Percentiles rank a stretch among this genome's conserved stretches.
Evolutionary conservation across 2,888 invertebrate species (phyloP).

Genomic region (Bedellia somnulentella): DNA sequence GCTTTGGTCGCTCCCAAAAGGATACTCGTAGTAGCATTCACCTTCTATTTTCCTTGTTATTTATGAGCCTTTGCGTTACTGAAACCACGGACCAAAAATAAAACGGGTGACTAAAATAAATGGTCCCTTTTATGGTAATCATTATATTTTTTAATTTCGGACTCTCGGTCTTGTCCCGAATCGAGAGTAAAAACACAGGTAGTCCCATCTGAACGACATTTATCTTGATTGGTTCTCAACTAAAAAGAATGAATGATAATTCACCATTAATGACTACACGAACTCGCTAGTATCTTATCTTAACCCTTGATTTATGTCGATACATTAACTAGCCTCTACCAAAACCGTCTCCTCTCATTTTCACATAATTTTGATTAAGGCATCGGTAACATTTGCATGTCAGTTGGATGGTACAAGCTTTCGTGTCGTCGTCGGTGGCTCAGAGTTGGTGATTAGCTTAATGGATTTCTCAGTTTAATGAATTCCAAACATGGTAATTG

Average conservation of each 20-base stretch:
- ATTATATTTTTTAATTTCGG: constrained; percentile 30
- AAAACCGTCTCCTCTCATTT: constrained; percentile 32
- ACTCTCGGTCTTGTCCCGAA: constrained; percentile 27
- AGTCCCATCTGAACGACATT: constrained; percentile 10
- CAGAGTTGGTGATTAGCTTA: constrained; percentile 45
- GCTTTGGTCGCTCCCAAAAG: constrained; percentile 58
- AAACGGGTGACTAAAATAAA: constrained; percentile 57
- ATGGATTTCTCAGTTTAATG: constrained; percentile 53
- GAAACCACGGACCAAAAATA: constrained; percentile 52
- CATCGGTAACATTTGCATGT: constrained; percentile 45
- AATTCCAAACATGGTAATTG: constrained; percentile 42
- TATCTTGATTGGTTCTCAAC: constrained; percentile 19
- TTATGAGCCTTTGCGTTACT: constrained; percentile 57
- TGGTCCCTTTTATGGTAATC: constrained; percentile 16
- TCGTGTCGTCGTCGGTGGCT: constrained; percentile 32
- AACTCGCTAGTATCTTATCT: constrained; percentile 47
- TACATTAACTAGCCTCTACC: constrained; percentile 27
- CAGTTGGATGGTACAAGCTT: constrained; percentile 41
- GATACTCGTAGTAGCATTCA: constrained; percentile 57
- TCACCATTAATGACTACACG: constrained; percentile 10
- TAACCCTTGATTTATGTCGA: constrained; percentile 33
- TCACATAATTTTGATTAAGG: constrained; percentile 50
- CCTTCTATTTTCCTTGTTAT: constrained; percentile 59
- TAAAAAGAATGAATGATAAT: constrained; percentile 15
- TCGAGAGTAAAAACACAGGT: constrained; percentile 33